These are phyloP conservation scores for Copidosoma floridanum DNA, from an alignment of 1,140 invertebrate species.

Conservation along the genomic window DNA sequence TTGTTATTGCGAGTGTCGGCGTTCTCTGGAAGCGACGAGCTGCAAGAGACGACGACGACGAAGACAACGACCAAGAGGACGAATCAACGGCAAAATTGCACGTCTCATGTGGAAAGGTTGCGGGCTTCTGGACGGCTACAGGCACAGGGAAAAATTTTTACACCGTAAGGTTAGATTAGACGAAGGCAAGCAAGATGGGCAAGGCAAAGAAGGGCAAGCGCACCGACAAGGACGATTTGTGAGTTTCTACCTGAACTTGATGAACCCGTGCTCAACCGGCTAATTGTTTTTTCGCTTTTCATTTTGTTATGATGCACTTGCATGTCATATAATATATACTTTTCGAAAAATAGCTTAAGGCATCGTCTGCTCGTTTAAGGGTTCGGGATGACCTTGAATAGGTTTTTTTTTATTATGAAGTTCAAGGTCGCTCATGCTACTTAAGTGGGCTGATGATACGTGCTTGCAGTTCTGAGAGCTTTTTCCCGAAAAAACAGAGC, in stretches of 20 bases:
- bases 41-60: too few species aligned
- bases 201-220: slow-evolving; percentile 71
- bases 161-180: slow-evolving; percentile 22
- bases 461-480: too few species aligned
- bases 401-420: too few species aligned
- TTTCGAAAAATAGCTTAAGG: too few species aligned
- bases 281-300: background rate
- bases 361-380: too few species aligned
- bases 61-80: background rate
- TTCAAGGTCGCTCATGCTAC: too few species aligned
- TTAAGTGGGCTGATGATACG: too few species aligned
- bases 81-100: background rate
- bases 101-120: slow-evolving; percentile 38
- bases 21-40: background rate
- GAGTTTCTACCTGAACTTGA: slow-evolving; percentile 45
- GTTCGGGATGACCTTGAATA: too few species aligned
- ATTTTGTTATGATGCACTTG: background rate
- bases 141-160: too few species aligned
- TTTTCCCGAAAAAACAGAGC: too few species aligned
- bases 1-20: background rate
- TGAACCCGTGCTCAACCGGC: background rate
- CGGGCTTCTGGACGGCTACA: slow-evolving; percentile 10
- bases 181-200: slow-evolving; percentile 57
- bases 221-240: slow-evolving; percentile 64
- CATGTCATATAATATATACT: too few species aligned